phyloP scores from a whole-genome alignment of 2,888 invertebrate species.

The Gryllus longicercus region DNA sequence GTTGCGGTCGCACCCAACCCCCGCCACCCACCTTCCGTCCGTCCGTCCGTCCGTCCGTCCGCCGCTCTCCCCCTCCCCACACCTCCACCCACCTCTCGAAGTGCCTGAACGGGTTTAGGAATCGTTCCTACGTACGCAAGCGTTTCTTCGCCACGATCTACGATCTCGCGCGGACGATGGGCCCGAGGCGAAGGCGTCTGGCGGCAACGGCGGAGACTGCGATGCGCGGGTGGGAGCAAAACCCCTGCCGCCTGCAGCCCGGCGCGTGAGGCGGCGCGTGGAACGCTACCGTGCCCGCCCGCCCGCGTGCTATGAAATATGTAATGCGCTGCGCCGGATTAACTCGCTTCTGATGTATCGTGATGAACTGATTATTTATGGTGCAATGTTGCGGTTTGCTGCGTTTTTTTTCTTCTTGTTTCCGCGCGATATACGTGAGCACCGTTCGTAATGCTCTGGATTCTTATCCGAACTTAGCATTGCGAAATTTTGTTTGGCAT shows the following conservation, averaged over 20 bases:
- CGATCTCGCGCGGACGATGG: background rate
- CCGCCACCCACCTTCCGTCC: background rate
- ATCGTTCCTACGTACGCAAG: background rate
- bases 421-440: too few species aligned
- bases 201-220: background rate
- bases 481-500: too few species aligned
- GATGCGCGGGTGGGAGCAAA: background rate
- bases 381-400: background rate
- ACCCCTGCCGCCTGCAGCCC: background rate
- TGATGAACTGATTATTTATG: background rate
- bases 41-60: background rate
- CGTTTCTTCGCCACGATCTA: background rate
- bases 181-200: background rate
- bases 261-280: background rate
- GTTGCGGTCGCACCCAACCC: background rate
- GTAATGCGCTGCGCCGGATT: background rate
- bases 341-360: background rate
- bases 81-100: background rate
- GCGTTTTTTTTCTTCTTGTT: background rate
- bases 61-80: background rate
- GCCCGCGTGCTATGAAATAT: background rate
- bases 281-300: background rate
- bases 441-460: too few species aligned
- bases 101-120: slow-evolving; percentile 1
- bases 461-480: too few species aligned